Conservation (phyloP, 2,888 invertebrate species). For the Glyphotaelius pellucidus region DNA sequence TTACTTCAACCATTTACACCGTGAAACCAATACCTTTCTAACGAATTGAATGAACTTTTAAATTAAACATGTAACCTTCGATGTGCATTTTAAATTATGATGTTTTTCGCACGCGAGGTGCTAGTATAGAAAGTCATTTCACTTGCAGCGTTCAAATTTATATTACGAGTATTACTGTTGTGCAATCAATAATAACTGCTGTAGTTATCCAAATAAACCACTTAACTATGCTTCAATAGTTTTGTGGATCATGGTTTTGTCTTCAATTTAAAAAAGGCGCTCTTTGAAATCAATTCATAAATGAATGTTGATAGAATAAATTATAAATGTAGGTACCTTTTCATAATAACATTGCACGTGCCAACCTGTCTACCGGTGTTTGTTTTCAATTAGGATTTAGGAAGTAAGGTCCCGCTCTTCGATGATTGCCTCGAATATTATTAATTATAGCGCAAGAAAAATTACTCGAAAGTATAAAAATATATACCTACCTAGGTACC, state of each 20-base stretch:
- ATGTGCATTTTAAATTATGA: not conserved
- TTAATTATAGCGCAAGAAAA: not conserved
- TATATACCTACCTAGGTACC: too few relatives aligned
- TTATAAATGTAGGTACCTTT: not conserved
- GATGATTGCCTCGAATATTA: not conserved
- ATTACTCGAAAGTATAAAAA: too few relatives aligned
- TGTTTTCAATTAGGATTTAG: not conserved
- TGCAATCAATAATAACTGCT: conserved; percentile 51
- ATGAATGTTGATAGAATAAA: not conserved
- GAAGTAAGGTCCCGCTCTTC: not conserved
- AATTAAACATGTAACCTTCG: not conserved
- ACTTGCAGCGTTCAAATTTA: conserved; percentile 34
- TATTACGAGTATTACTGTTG: conserved; percentile 32
- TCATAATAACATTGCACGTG: not conserved
- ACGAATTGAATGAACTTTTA: conserved; percentile 2
- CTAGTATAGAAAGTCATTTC: conserved; percentile 51
- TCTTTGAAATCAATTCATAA: not conserved
- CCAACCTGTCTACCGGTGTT: not conserved
- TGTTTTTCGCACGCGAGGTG: conserved; percentile 36
- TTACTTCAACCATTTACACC: not conserved
- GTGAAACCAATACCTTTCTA: not conserved
- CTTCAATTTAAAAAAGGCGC: not conserved
- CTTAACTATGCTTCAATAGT: not conserved
- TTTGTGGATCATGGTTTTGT: conserved; percentile 11
- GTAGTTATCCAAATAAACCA: conserved; percentile 32